Conservation (phyloP, 1,140 invertebrate species). For the Penaeus japonicus region DNA sequence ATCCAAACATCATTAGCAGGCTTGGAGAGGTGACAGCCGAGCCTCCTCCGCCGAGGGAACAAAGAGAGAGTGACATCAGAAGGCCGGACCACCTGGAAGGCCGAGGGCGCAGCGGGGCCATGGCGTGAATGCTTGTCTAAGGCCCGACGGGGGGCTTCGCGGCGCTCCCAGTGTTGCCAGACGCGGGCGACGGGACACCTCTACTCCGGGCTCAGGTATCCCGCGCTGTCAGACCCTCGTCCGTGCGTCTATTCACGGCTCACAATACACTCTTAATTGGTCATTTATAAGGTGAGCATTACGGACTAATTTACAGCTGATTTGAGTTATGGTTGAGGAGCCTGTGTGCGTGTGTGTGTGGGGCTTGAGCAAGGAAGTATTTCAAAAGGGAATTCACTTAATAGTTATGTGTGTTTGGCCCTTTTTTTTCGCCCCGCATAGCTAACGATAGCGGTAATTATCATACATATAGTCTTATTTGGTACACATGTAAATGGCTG, state of each 20-base stretch:
- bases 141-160: neutral
- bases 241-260: neutral
- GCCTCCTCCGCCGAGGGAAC: conserved; percentile 39
- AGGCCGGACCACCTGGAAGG: conserved; percentile 51
- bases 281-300: no score
- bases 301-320: no score
- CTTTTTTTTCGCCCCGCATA: no score
- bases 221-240: neutral
- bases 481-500: no score
- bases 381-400: no score
- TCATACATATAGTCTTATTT: no score
- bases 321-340: no score
- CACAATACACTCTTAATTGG: no score
- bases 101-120: conserved; percentile 10
- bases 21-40: conserved; percentile 45
- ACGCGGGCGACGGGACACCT: neutral
- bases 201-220: neutral
- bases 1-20: conserved; percentile 54
- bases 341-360: no score
- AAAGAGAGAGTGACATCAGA: conserved; percentile 51
- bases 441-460: no score
- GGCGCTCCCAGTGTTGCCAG: conserved; percentile 16
- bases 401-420: no score
- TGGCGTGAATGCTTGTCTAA: conserved; percentile 51
- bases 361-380: no score